These are phyloP conservation scores for Cyclopterus lumpus DNA, from an alignment of 2,797 vertebrate genomes.

Conservation along the genomic window DNA sequence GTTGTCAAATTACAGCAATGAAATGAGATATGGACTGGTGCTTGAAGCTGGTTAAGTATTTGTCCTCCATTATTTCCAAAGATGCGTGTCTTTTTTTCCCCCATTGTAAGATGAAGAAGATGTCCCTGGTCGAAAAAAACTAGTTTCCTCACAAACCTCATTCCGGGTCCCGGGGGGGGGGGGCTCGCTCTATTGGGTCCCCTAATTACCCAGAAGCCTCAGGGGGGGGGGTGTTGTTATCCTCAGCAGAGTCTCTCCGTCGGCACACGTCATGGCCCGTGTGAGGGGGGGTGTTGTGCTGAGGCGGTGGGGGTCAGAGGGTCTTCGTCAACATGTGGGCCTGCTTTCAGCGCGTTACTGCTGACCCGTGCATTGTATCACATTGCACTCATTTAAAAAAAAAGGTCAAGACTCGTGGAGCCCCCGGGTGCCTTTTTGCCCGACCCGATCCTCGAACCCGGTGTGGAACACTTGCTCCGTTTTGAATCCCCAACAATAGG, in stretches of 20 bases:
- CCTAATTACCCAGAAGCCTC: slow-evolving; percentile 62
- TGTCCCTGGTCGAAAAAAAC: slow-evolving; percentile 32
- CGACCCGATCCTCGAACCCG: slow-evolving; percentile 72
- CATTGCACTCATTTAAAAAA: slow-evolving; percentile 80
- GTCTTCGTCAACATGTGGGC: slow-evolving; percentile 67
- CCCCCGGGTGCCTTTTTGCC: slow-evolving; percentile 72
- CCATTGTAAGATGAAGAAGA: slow-evolving; percentile 12
- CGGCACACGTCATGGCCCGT: slow-evolving; percentile 46
- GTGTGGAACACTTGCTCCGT: slow-evolving; percentile 77
- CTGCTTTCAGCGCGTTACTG: slow-evolving; percentile 77
- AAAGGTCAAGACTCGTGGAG: slow-evolving; percentile 76
- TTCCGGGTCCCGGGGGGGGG: slow-evolving; percentile 11
- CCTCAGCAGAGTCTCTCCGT: slow-evolving; percentile 47
- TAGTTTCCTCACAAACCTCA: slow-evolving; percentile 16
- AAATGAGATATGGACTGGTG: background rate
- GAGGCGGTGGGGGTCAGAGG: slow-evolving; percentile 54
- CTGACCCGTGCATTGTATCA: slow-evolving; percentile 80
- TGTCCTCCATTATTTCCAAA: slow-evolving; percentile 3
- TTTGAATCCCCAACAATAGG: slow-evolving; percentile 76
- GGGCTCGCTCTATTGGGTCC: slow-evolving; percentile 48
- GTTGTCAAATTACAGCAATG: slow-evolving; percentile 26
- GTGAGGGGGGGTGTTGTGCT: slow-evolving; percentile 13
- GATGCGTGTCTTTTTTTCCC: background rate
- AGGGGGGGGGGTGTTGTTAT: slow-evolving; percentile 59
- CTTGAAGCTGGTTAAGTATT: slow-evolving; percentile 16